phyloP scores from a whole-genome alignment of 2,888 invertebrate genomes.

The Pogonocherus hispidulus region DNA sequence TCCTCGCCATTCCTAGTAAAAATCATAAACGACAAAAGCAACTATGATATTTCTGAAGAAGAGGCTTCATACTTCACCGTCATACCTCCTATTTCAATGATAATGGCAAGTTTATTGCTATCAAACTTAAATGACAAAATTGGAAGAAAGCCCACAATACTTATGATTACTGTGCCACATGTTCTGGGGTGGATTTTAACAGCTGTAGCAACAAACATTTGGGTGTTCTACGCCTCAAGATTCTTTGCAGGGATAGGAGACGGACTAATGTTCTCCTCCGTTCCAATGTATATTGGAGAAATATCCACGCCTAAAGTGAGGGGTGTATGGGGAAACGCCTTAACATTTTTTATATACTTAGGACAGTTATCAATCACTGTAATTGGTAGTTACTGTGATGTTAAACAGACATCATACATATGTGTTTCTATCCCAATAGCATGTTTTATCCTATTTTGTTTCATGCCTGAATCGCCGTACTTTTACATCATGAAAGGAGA shows the following conservation, averaged over 20 bases:
- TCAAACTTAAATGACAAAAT: conserved; percentile 56
- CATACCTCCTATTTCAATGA: conserved; percentile 58
- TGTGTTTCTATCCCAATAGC: conserved; percentile 73
- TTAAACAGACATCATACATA: conserved; percentile 71
- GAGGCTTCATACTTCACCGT: conserved; percentile 63
- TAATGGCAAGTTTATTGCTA: conserved; percentile 53
- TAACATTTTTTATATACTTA: conserved; percentile 53
- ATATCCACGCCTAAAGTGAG: conserved; percentile 58
- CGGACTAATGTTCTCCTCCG: conserved; percentile 51
- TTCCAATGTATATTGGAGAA: conserved; percentile 61
- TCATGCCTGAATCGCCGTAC: conserved; percentile 73
- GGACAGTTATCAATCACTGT: conserved; percentile 65
- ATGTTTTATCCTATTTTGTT: conserved; percentile 70
- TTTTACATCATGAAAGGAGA: conserved; percentile 54
- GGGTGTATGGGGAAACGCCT: conserved; percentile 60
- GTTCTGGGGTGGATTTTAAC: conserved; percentile 53
- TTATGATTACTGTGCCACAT: conserved; percentile 57
- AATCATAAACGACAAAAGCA: conserved; percentile 56
- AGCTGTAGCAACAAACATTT: conserved; percentile 52
- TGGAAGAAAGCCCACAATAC: conserved; percentile 58
- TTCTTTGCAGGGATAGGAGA: conserved; percentile 57
- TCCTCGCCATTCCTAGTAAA: conserved; percentile 63
- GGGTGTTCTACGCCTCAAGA: conserved; percentile 59
- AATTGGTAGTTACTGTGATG: conserved; percentile 71
- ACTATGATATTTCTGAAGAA: conserved; percentile 59